phyloP scores from a whole-genome alignment of 2,888 invertebrate species.

The Leucophenga maculata region DNA sequence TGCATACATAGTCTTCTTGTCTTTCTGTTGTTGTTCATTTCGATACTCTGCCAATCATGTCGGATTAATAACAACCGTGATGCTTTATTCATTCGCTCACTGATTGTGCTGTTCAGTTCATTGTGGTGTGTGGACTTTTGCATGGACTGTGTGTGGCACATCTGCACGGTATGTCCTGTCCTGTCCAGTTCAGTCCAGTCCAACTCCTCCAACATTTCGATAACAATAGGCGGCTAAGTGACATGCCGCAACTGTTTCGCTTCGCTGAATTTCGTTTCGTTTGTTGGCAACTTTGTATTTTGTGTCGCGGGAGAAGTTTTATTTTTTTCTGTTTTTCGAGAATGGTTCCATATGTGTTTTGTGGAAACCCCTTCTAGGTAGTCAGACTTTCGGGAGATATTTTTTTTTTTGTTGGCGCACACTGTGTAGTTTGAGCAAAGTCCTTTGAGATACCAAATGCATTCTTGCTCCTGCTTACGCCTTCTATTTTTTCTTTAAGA shows the following conservation, averaged over 20 bases:
- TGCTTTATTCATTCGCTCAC: conserved; percentile 55
- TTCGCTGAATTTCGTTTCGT: conserved; percentile 6
- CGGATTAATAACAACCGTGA: conserved; percentile 63
- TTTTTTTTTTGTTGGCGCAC: too few species aligned
- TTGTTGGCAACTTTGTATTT: not conserved
- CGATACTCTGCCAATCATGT: conserved; percentile 67
- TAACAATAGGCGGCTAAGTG: conserved; percentile 54
- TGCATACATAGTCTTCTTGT: conserved; percentile 28
- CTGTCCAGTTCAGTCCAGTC: too few species aligned
- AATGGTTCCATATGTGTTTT: not conserved
- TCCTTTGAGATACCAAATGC: too few species aligned
- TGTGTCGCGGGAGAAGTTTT: not conserved
- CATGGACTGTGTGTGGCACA: conserved; percentile 39
- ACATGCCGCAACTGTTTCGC: conserved; percentile 45
- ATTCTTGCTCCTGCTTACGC: too few species aligned
- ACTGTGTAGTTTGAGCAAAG: too few species aligned
- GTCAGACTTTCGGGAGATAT: not conserved
- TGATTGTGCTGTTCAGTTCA: conserved; percentile 48
- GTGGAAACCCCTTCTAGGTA: conserved; percentile 1
- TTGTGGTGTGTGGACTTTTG: conserved; percentile 44
- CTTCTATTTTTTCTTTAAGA: too few species aligned
- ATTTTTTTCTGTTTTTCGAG: not conserved
- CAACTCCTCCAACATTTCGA: conserved; percentile 8
- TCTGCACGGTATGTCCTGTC: conserved; percentile 46
- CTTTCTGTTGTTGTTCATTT: conserved; percentile 58